Conservation (phyloP, 1,140 invertebrate species). For the Trachelipus rathkii region DNA sequence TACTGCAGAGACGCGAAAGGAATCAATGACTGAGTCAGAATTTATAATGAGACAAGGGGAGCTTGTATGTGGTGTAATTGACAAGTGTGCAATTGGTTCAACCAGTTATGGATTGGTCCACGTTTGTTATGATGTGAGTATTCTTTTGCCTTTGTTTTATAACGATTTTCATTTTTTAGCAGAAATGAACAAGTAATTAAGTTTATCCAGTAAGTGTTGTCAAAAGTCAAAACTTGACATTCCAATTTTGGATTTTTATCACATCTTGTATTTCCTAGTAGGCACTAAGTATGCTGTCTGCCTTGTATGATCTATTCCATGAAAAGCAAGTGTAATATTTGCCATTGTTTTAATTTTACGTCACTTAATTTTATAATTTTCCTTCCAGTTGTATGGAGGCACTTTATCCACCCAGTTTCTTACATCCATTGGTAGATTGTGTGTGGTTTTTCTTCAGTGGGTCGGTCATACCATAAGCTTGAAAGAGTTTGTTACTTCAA, state of each 20-base stretch:
- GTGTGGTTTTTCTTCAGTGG: slow-evolving; percentile 83
- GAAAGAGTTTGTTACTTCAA: slow-evolving; percentile 82
- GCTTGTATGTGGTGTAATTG: slow-evolving; percentile 86
- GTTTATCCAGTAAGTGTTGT: too few relatives aligned
- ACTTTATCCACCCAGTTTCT: slow-evolving; percentile 72
- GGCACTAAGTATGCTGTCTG: too few relatives aligned
- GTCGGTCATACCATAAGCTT: slow-evolving; percentile 93
- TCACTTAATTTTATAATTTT: background rate
- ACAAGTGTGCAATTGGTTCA: slow-evolving; percentile 94
- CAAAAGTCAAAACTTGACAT: too few relatives aligned
- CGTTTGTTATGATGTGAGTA: slow-evolving; percentile 69
- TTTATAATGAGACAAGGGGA: slow-evolving; percentile 86
- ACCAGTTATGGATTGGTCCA: slow-evolving; percentile 90
- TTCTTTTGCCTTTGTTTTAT: background rate
- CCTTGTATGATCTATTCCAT: too few relatives aligned
- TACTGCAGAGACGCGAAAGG: slow-evolving; percentile 47
- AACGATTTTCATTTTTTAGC: too few relatives aligned
- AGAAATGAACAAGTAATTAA: too few relatives aligned
- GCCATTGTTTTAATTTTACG: background rate
- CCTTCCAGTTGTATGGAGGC: slow-evolving; percentile 78
- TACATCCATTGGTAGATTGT: slow-evolving; percentile 84
- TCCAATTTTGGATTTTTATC: too few relatives aligned
- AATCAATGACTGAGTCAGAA: slow-evolving; percentile 78
- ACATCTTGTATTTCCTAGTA: slow-evolving; percentile 37
- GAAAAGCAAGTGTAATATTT: too few relatives aligned